Evolutionary conservation across 2,113 vertebrate species (phyloP).

Genomic region (Burhinus bistriatus): DNA sequence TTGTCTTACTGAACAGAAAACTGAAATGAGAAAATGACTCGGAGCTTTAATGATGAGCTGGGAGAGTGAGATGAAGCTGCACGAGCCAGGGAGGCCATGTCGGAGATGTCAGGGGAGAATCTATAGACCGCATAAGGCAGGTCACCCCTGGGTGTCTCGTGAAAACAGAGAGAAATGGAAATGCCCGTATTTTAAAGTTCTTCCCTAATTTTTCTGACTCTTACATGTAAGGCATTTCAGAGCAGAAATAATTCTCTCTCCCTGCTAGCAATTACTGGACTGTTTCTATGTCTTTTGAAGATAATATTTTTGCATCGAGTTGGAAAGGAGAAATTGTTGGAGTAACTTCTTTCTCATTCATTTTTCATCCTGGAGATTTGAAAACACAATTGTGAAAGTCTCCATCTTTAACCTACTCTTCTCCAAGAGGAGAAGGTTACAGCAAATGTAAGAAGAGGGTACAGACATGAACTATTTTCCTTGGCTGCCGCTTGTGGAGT

Average conservation of each 20-base stretch:
- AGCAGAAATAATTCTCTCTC: not conserved
- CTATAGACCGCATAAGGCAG: not conserved
- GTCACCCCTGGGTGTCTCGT: not conserved
- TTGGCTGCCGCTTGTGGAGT: not conserved
- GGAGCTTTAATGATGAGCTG: not conserved
- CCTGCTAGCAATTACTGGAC: slow-evolving; percentile 1
- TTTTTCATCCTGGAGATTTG: not conserved
- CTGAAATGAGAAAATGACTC: slow-evolving; percentile 2
- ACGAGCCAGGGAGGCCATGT: not conserved
- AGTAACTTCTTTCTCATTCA: not conserved
- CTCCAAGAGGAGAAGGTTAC: not conserved
- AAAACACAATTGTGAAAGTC: not conserved
- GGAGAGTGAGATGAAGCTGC: not conserved
- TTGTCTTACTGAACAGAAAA: not conserved
- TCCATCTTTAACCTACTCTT: not conserved
- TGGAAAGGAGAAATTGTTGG: not conserved
- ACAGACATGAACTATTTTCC: not conserved
- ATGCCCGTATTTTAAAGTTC: not conserved
- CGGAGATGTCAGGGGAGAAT: not conserved
- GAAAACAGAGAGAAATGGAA: not conserved
- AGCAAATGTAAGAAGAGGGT: not conserved
- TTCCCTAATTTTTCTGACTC: not conserved
- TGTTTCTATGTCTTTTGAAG: slow-evolving; percentile 13
- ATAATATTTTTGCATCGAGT: not conserved
- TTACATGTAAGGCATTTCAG: not conserved